Evolutionary conservation across 2,113 vertebrate genomes (phyloP).

Genomic region (Colaptes auratus): DNA sequence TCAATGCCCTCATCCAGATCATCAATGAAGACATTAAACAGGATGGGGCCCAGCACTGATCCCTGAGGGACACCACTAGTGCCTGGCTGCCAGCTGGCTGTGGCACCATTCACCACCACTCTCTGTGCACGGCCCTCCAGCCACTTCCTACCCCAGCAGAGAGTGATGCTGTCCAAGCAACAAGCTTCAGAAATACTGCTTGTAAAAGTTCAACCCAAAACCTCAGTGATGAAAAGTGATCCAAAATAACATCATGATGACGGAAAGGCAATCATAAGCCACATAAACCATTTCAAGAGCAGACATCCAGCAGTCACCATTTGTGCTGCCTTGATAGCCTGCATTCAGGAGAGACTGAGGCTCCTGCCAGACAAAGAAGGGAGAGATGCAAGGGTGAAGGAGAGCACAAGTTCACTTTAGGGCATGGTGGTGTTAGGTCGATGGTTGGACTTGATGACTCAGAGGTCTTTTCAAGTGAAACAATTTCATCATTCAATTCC

Average conservation of each 20-base stretch:
- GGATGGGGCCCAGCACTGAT: too few species aligned
- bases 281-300: neutral
- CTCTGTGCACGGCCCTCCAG: too few species aligned
- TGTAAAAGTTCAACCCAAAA: neutral
- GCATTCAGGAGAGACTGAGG: neutral
- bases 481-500: too few species aligned
- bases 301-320: neutral
- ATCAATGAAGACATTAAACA: too few species aligned
- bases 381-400: neutral
- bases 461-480: too few species aligned
- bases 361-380: neutral
- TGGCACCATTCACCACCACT: too few species aligned
- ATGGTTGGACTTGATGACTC: too few species aligned
- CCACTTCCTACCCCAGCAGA: too few species aligned
- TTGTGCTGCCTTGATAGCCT: neutral
- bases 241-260: rapidly evolving
- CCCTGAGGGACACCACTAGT: too few species aligned
- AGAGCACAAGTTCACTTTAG: neutral
- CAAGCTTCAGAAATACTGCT: neutral
- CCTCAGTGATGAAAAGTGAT: neutral
- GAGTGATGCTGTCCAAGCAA: neutral
- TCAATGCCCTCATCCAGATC: too few species aligned
- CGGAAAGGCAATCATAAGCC: neutral
- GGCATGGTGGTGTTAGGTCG: too few species aligned
- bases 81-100: too few species aligned